Base-by-base conservation (phyloP, 2,888 invertebrate species). In the Flabesymbios commensalis region DNA sequence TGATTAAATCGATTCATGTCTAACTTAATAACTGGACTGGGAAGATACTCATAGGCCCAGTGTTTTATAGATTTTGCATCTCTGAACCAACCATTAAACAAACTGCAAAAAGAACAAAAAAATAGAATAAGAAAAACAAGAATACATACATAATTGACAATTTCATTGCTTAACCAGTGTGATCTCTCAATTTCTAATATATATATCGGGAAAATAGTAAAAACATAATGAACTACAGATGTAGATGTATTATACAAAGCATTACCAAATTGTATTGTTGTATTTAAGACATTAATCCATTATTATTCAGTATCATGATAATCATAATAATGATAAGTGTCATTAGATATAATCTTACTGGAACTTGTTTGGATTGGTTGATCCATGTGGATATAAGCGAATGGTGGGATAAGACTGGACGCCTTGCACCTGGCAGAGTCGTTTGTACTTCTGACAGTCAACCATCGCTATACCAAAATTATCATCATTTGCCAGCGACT, bases 321-420 rank as follows among this genome's bases (percentile, higher is more conserved):
- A n/a, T n/a, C 10, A 36, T 10, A 10, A 36, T 10, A 36, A n/a
- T 36, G 39, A 10, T 10, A 49, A 49, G 7, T 49, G 22, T 49
- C 22, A 10, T 5, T 14, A 10, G 61, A 54, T 57, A 78, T n/a
- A n/a, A n/a, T n/a, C 80, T 73, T 64, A 81, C 79, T 71, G 65
- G 60, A 66, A 74, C 22, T 57, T 62, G 5, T 62, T 59, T 19
- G 66, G 52, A 3, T 69, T 70, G 1, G 54, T 63, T 0, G 83
- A 81, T 10, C 86, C 87, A 1, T 84, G 77, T 1, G 89, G 89
- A 81, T 89, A 90, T 28, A 90, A 77, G 55, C 89, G 83, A 60
- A 90, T 87, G 2, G 87, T 87, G 1, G 90, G 90, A 80, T 90
- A 90, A 51, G 87, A 86, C 17, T 83, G 80, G n/a, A 90, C 83